Conservation (phyloP, 2,113 vertebrate genomes). For the Labeo rohita region DNA sequence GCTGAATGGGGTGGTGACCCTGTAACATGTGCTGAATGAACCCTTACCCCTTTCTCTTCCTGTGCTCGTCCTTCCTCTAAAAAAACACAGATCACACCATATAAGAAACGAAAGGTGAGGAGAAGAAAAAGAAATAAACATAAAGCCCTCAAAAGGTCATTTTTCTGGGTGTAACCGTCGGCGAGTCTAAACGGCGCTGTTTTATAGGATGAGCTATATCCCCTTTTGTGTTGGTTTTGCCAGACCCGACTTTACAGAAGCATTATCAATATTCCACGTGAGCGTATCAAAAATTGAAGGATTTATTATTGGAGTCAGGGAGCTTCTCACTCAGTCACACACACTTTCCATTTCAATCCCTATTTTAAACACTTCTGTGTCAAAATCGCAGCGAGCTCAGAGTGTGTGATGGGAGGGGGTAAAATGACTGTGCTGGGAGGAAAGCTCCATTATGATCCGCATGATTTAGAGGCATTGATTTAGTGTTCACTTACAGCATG, state of each 20-base stretch:
- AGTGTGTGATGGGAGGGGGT: constrained; percentile 4
- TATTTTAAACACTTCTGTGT: constrained; percentile 12
- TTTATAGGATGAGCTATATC: neutral
- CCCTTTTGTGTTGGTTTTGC: neutral
- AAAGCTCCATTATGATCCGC: constrained; percentile 43
- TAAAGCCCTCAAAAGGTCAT: constrained; percentile 34
- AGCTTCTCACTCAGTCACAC: neutral
- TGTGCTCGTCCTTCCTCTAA: constrained; percentile 64
- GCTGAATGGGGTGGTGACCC: constrained; percentile 64
- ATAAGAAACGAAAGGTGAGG: constrained; percentile 50
- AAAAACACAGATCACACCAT: constrained; percentile 37
- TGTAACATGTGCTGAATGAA: constrained; percentile 76
- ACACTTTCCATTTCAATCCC: neutral
- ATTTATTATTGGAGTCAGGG: neutral
- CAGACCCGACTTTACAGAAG: neutral
- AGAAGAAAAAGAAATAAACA: constrained; percentile 43
- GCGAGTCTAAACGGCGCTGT: neutral
- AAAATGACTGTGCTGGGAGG: constrained; percentile 29
- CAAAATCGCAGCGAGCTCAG: neutral
- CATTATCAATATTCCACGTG: constrained; percentile 14
- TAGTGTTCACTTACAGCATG: constrained; percentile 44
- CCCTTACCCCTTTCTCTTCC: constrained; percentile 72
- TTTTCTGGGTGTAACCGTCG: constrained; percentile 46
- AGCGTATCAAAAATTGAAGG: neutral
- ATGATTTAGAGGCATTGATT: constrained; percentile 52